Evolutionary conservation across 2,797 vertebrate genomes (phyloP).

Genomic region (Mus spretus): DNA sequence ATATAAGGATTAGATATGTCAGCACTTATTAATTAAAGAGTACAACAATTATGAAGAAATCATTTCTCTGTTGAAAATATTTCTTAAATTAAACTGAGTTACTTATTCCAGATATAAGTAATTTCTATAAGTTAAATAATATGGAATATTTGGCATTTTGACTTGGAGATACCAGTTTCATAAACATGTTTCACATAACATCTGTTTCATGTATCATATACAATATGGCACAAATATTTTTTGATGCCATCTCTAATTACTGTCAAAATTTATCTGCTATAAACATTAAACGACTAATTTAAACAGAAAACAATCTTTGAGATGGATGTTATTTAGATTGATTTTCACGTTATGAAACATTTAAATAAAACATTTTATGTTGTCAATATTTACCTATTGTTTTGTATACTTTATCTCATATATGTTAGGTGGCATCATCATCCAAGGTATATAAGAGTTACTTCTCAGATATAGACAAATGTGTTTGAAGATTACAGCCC

Average conservation of each 20-base stretch:
- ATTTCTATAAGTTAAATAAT: not conserved
- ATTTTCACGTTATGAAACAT: not conserved
- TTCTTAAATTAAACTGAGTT: not conserved
- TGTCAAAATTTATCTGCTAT: not conserved
- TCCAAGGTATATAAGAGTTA: not conserved
- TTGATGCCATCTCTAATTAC: not conserved
- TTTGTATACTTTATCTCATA: not conserved
- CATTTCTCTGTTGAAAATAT: constrained; percentile 20
- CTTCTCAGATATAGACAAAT: not conserved
- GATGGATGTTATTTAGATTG: not conserved
- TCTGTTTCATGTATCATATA: not conserved
- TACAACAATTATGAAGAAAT: constrained; percentile 16
- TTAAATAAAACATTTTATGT: not conserved
- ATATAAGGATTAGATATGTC: constrained; percentile 11
- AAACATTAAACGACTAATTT: not conserved
- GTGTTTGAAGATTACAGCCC: not conserved
- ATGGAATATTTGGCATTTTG: not conserved
- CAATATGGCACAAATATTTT: not conserved
- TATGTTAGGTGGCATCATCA: not conserved
- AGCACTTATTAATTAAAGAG: constrained; percentile 53
- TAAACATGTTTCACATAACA: not conserved
- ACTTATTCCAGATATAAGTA: constrained; percentile 13
- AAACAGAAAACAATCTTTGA: constrained; percentile 51
- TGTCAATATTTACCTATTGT: not conserved
- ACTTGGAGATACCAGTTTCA: not conserved